Conservation (phyloP, 1,140 invertebrate species). For the Drosophila pectinifera region DNA sequence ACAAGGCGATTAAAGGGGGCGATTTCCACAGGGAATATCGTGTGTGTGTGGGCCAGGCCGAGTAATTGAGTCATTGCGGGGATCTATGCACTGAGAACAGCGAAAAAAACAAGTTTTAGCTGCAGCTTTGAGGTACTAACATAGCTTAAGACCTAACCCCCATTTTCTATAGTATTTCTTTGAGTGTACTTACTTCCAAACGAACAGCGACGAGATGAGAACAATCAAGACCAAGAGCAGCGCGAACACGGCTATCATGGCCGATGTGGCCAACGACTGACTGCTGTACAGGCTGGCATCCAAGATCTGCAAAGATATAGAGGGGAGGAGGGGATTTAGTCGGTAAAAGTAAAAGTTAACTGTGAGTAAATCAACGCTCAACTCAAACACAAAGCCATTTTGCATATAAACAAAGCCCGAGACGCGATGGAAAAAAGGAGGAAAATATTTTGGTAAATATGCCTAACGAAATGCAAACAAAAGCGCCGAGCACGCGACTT, state of each 20-base stretch:
- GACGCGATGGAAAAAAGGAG: conserved; percentile 32
- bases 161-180: not conserved
- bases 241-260: conserved; percentile 91
- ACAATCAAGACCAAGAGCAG: conserved; percentile 90
- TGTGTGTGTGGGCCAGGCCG: conserved; percentile 26
- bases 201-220: conserved; percentile 90
- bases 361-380: conserved; percentile 64
- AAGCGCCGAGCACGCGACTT: conserved; percentile 67
- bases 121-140: too few species aligned
- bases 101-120: not conserved
- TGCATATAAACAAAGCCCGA: conserved; percentile 62
- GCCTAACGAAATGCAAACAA: conserved; percentile 83
- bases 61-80: conserved; percentile 58
- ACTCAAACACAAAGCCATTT: conserved; percentile 80
- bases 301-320: conserved; percentile 89
- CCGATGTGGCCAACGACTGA: conserved; percentile 91
- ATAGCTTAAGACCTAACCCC: too few species aligned
- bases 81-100: conserved; percentile 9
- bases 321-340: conserved; percentile 62
- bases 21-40: not conserved
- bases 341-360: conserved; percentile 61
- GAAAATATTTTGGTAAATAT: conserved; percentile 71
- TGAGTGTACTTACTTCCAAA: conserved; percentile 91
- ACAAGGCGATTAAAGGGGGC: conserved; percentile 36
- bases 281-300: conserved; percentile 92